Percentiles rank a stretch among this genome's conserved stretches.
Conservation (phyloP, 2,797 vertebrate genomes). For the Darevskia mixta region DNA sequence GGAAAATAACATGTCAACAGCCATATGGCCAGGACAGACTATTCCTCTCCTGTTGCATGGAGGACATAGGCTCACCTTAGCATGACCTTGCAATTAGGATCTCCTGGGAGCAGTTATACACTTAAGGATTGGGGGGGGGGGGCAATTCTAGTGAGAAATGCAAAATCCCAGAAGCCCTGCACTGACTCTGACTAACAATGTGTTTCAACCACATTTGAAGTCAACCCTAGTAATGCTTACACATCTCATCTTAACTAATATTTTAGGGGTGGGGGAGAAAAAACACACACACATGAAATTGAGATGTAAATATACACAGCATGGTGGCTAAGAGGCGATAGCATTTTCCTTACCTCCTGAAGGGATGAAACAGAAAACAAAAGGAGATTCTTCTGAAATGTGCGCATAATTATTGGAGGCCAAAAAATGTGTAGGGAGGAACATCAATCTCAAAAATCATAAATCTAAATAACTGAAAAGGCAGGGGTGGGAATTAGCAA, state of each 20-base stretch:
- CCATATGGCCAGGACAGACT: constrained; percentile 54
- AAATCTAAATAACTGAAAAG: constrained; percentile 62
- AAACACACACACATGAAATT: not conserved
- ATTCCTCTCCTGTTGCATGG: constrained; percentile 41
- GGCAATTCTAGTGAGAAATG: constrained; percentile 5
- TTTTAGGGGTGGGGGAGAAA: not conserved
- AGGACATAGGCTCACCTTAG: constrained; percentile 55
- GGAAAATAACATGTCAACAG: constrained; percentile 49
- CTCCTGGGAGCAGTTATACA: constrained; percentile 58
- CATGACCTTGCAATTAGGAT: constrained; percentile 69
- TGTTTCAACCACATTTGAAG: not conserved
- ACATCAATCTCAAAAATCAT: constrained; percentile 50
- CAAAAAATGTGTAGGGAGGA: constrained; percentile 27
- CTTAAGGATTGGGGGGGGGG: constrained; percentile 40
- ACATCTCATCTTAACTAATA: constrained; percentile 1
- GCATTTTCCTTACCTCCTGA: constrained; percentile 16
- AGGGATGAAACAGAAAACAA: constrained; percentile 47
- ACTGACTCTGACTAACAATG: constrained; percentile 1
- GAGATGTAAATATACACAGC: not conserved
- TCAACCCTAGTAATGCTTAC: constrained; percentile 27
- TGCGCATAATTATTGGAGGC: constrained; percentile 37
- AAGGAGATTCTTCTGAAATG: constrained; percentile 51
- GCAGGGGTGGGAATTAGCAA: constrained; percentile 56
- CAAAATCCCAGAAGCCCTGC: not conserved
- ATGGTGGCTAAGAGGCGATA: constrained; percentile 22